These are phyloP conservation scores for Pinna nobilis DNA, from an alignment of 1,140 invertebrate species.

Conservation along the genomic window DNA sequence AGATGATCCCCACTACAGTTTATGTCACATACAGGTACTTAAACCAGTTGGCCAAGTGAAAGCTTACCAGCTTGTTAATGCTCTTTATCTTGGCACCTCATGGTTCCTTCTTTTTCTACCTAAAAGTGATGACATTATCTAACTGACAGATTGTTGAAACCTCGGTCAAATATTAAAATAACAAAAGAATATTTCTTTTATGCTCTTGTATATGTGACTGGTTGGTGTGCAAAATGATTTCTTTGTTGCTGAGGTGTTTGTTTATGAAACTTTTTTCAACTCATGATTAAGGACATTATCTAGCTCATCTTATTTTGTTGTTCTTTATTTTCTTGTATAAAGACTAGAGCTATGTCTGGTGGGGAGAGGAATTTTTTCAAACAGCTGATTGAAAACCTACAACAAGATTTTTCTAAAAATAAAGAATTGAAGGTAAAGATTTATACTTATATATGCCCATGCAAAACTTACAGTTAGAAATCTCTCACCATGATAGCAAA, in stretches of 20 bases:
- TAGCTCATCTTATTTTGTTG: too few relatives aligned
- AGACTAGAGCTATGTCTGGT: conserved; percentile 63
- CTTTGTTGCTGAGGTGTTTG: not conserved
- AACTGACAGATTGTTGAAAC: not conserved
- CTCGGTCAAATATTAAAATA: not conserved
- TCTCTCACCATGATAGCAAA: too few relatives aligned
- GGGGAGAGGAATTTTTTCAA: conserved; percentile 83
- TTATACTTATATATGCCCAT: not conserved
- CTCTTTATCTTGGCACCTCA: too few relatives aligned
- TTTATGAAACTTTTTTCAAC: too few relatives aligned
- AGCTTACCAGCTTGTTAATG: too few relatives aligned
- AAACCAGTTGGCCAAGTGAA: too few relatives aligned
- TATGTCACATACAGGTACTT: too few relatives aligned
- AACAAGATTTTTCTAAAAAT: conserved; percentile 95
- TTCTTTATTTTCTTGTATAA: too few relatives aligned
- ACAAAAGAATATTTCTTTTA: not conserved
- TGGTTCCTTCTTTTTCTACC: too few relatives aligned
- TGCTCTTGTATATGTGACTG: not conserved
- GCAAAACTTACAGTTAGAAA: not conserved
- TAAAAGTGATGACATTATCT: too few relatives aligned
- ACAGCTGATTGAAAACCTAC: conserved; percentile 94
- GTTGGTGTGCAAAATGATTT: not conserved
- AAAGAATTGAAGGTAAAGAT: conserved; percentile 94
- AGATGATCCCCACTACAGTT: too few relatives aligned
- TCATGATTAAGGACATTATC: too few relatives aligned